These are phyloP conservation scores for Caenorhabditis sinica DNA, from an alignment of 2,888 invertebrate species.

Conservation along the genomic window DNA sequence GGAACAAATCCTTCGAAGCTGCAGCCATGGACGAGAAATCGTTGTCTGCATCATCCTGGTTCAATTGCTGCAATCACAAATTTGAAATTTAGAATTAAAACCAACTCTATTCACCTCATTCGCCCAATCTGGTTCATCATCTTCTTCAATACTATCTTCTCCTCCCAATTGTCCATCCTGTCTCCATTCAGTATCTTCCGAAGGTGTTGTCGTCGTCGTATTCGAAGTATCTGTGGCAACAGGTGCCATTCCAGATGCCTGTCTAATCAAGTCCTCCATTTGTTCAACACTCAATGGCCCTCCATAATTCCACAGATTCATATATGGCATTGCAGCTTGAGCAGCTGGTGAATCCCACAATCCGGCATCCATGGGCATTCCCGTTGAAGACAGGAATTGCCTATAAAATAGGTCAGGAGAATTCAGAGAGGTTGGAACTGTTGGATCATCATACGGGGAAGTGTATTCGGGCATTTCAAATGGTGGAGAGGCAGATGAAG, in stretches of 20 bases:
- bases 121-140: slow-evolving; percentile 55
- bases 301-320: slow-evolving; percentile 64
- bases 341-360: slow-evolving; percentile 60
- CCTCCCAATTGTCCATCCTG: background rate
- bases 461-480: no score
- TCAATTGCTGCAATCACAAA: slow-evolving; percentile 39
- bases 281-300: slow-evolving; percentile 52
- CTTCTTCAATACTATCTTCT: slow-evolving; percentile 25
- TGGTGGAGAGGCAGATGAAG: background rate
- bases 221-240: slow-evolving; percentile 1
- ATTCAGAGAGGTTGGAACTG: background rate
- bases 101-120: slow-evolving; percentile 51
- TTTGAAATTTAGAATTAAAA: background rate
- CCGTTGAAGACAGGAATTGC: slow-evolving; percentile 34
- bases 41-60: slow-evolving; percentile 54
- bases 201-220: slow-evolving; percentile 31
- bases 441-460: background rate
- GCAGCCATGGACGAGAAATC: slow-evolving; percentile 63
- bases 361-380: slow-evolving; percentile 25
- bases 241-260: slow-evolving; percentile 12
- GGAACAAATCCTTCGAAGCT: slow-evolving; percentile 39
- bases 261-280: slow-evolving; percentile 51
- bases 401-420: slow-evolving; percentile 44
- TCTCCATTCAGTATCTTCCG: background rate
- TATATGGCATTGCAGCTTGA: slow-evolving; percentile 59